Evolutionary conservation across 2,888 invertebrate genomes (phyloP), one percentile per base, ranked within the genome.

Genomic region (Standfussiana lucernea): DNA sequence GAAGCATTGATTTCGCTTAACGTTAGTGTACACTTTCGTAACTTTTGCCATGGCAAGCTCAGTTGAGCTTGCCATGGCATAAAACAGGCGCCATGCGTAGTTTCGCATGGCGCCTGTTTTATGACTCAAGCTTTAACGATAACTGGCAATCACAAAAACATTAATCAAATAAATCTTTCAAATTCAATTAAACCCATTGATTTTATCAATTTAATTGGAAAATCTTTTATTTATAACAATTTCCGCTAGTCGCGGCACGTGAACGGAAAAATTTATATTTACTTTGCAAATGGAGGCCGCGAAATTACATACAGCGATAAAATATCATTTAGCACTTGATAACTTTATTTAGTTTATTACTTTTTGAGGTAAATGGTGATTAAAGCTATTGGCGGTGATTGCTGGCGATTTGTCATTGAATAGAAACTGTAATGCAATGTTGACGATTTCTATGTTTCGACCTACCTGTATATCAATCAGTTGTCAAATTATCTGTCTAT

Each of bases 161-260:
- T 80, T 61, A 70, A 73, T 78, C 35, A 0, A 69, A 68, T 65
- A 77, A 72, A 69, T 66, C 53, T 35, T 67, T 69, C 35, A 71
- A 71, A 85, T 75, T 79, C 68, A 83, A 86, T 79, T 77, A 74
- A 83, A 68, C 32, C 37, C 70, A 79, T 71, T 59, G 85, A 83
- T 86, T 69, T 71, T 67, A 79, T 71, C 71, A 70, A 37, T 80
- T 76, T 80, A 66, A 83, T 77, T 85, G 64, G 59, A 81, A 83
- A 83, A 80, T 75, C 72, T 72, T 77, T 69, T 42, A 85, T 70
- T 83, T 75, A 77, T 76, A 18, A 73, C 56, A 21, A 56, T 77
- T 72, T 84, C 79, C 75, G 66, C 62, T 69, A 61, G 13, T 61
- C 11, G 53, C 35, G 75, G 1, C 42, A 47, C 64, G 82, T 68